phyloP scores from a whole-genome alignment of 1,140 invertebrate genomes.

The Drosophila arizonae region DNA sequence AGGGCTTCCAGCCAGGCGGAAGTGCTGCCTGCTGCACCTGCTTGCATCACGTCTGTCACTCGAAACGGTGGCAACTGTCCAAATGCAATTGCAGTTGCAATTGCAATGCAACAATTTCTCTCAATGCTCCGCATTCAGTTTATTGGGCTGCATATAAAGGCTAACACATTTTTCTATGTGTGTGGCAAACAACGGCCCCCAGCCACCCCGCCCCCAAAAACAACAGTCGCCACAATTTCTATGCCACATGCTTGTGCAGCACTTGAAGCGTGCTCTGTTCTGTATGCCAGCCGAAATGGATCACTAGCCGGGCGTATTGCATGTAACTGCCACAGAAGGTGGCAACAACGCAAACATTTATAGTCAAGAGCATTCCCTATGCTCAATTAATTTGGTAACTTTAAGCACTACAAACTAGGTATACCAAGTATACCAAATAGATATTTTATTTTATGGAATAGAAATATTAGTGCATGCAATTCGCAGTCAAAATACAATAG shows the following conservation, averaged over 20 bases:
- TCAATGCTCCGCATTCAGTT: slow-evolving; percentile 42
- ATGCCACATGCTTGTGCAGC: slow-evolving; percentile 10
- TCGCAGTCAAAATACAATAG: too few species aligned
- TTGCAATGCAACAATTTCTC: slow-evolving; percentile 68
- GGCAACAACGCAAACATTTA: neutral
- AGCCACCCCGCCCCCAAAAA: too few species aligned
- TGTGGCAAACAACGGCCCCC: neutral
- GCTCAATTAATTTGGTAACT: too few species aligned
- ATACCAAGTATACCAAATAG: too few species aligned
- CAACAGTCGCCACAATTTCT: neutral
- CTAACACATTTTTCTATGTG: slow-evolving; percentile 15
- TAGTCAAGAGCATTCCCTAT: too few species aligned
- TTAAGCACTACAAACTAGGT: too few species aligned
- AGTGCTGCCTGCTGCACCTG: slow-evolving; percentile 49
- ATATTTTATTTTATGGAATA: too few species aligned
- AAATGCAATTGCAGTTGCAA: slow-evolving; percentile 57
- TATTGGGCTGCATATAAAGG: slow-evolving; percentile 13
- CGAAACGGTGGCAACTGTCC: slow-evolving; percentile 53
- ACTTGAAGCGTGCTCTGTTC: neutral
- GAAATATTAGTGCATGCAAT: too few species aligned
- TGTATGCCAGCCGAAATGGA: slow-evolving; percentile 1
- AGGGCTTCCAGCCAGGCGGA: slow-evolving; percentile 49
- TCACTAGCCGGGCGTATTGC: neutral
- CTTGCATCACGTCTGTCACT: slow-evolving; percentile 55
- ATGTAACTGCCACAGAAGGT: neutral